phyloP scores from a whole-genome alignment of 1,140 invertebrate species.

The Acromyrmex charruanus region DNA sequence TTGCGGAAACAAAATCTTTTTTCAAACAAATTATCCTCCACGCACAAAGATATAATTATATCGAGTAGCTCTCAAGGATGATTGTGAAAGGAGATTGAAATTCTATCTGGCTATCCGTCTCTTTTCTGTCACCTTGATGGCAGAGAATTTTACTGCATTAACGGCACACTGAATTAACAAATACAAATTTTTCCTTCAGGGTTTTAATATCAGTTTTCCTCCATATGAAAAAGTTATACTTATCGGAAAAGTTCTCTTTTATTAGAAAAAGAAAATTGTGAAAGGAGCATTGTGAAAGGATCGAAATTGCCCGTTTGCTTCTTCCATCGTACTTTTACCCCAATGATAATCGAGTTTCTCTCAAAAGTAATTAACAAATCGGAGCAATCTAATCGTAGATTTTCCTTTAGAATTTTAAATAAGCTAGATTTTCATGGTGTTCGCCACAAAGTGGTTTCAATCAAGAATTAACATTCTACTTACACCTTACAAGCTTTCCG shows the following conservation, averaged over 20 bases:
- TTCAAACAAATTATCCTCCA: background rate
- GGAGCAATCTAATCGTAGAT: background rate
- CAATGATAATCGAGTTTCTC: constrained; percentile 33
- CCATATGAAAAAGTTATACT: background rate
- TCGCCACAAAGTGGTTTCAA: background rate
- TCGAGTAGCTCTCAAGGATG: constrained; percentile 36
- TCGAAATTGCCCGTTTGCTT: constrained; percentile 13
- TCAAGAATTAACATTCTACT: background rate
- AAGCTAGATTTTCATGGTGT: background rate
- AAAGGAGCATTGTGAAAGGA: constrained; percentile 22
- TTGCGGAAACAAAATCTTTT: constrained; percentile 15
- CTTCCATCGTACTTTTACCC: constrained; percentile 11
- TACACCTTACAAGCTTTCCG: background rate
- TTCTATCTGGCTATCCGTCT: background rate
- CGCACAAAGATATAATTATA: constrained; percentile 17
- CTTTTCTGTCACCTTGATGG: background rate
- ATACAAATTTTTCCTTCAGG: background rate
- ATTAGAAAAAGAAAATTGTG: constrained; percentile 19
- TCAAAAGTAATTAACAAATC: constrained; percentile 42
- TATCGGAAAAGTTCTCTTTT: background rate
- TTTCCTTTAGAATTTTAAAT: constrained; percentile 13
- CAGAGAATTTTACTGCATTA: constrained; percentile 10
- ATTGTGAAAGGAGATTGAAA: constrained; percentile 61
- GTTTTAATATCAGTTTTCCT: background rate
- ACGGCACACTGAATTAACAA: constrained; percentile 5